A percentile compares a stretch with the other conserved stretches of the same genome.
Evolutionary conservation across 2,113 vertebrate genomes (phyloP).

Genomic region (Psittacula cyanocephala): DNA sequence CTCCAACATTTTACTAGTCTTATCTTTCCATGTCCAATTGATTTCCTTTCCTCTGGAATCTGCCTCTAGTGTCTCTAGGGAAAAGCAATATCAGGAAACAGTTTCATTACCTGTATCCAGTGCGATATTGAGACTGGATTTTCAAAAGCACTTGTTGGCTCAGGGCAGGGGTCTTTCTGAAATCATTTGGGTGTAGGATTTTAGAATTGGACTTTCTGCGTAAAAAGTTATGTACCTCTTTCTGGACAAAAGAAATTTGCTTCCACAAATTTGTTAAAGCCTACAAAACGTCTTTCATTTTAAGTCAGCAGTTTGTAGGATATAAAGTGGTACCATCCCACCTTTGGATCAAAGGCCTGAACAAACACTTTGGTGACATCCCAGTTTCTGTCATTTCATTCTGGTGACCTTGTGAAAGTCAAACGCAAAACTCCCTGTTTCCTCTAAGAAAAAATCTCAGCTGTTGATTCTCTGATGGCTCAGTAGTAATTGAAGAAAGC

Average conservation of each 20-base stretch:
- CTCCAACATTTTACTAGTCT: not conserved
- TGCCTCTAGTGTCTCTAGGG: not conserved
- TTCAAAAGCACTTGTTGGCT: not conserved
- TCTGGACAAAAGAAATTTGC: not conserved
- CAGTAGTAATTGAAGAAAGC: not conserved
- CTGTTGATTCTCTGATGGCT: not conserved
- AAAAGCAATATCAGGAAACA: not conserved
- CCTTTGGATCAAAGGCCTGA: not conserved
- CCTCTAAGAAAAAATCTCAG: not conserved
- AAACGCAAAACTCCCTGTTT: not conserved
- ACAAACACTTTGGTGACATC: not conserved
- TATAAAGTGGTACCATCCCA: accelerated
- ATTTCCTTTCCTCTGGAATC: not conserved
- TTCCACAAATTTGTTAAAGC: not conserved
- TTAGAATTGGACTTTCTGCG: not conserved
- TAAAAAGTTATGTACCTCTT: not conserved
- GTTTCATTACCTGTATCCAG: not conserved
- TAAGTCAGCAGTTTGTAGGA: not conserved
- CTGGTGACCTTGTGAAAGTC: not conserved
- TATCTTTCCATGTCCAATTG: not conserved
- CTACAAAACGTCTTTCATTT: not conserved
- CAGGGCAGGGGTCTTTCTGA: not conserved
- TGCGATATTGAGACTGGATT: not conserved
- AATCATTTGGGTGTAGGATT: not conserved
- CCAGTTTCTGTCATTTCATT: not conserved